Percentiles rank a stretch among this genome's conserved stretches.
Conservation (phyloP, 1,140 invertebrate species). For the Lycorma delicatula region DNA sequence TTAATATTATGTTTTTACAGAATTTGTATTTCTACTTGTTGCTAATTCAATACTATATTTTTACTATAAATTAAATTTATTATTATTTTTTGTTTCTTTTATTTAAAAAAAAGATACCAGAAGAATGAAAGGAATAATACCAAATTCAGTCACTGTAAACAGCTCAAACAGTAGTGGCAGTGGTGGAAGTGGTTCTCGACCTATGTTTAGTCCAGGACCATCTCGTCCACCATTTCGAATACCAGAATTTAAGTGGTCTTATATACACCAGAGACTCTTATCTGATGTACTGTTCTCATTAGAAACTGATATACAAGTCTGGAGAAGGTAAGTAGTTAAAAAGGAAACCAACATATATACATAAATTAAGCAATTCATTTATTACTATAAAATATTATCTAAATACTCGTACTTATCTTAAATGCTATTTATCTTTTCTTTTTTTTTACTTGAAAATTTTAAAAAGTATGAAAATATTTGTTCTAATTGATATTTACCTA, state of each 20-base stretch:
- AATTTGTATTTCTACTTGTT: no score
- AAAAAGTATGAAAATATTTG: no score
- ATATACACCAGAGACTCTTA: constrained; percentile 92
- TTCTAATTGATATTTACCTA: no score
- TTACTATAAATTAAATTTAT: no score
- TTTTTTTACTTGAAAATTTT: no score
- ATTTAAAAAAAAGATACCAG: no score
- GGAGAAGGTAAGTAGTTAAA: constrained; percentile 54
- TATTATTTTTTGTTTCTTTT: no score
- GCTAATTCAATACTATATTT: no score
- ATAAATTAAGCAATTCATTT: not conserved
- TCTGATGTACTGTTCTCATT: constrained; percentile 95
- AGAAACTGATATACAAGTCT: constrained; percentile 95
- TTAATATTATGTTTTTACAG: no score
- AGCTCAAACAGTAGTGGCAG: constrained; percentile 12
- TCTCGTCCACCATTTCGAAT: constrained; percentile 95
- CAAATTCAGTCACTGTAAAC: constrained; percentile 5
- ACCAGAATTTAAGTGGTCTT: constrained; percentile 99
- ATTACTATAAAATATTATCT: not conserved
- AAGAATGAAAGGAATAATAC: constrained; percentile 3
- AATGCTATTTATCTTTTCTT: no score
- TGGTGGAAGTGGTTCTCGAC: constrained; percentile 38
- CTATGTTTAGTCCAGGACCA: constrained; percentile 92
- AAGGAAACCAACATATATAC: not conserved
- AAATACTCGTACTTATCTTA: constrained; percentile 9